Base-by-base conservation (phyloP, 2,797 vertebrate species). In the Xerus rutilus region DNA sequence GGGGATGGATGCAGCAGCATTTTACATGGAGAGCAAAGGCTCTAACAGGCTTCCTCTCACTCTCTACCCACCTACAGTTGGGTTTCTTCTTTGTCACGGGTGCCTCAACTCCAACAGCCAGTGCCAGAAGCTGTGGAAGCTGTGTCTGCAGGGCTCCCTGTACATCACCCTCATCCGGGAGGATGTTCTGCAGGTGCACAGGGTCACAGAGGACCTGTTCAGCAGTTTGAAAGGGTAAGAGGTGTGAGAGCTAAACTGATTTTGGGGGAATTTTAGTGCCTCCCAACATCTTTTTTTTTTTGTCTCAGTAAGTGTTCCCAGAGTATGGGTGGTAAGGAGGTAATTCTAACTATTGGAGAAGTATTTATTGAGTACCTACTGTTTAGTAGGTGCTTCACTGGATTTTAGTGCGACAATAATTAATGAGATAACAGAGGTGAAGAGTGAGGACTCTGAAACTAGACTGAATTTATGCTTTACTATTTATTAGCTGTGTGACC, bases 61-160 rank as follows among this genome's bases (percentile, higher is more conserved):
- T 93, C 32, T 95, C 39, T 43, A 0, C 74, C 18, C 47, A 28
- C 54, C 57, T 49, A 0, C 94, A 99, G 99, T 99, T 54, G 99
- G 99, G 23, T 99, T 99, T 99, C 98, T 99, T 98, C 98, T 99
- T 98, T 99, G 99, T 95, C 99, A 99, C 65, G 99, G 97, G 93
- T 99, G 99, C 43, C 98, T 99, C 95, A 99, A 98, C 82, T 79
- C 97, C 1, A 98, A 99, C 76, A 97, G 97, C 57, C 97, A 98
- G 12, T 99, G 99, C 76, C 99, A 98, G 98, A 99, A 99, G 49
- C 98, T 99, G 96, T 99, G 99, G 99, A 99, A 99, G 97, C 98
- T 98, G 98, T 99, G 98, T 23, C 98, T 99, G 85, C 99, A 99
- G 89, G 99, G 99, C 0, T 98, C 99, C 28, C 97, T 99, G 74